These are phyloP conservation scores for Crotalus tigris DNA, from an alignment of 2,113 vertebrate species.

Conservation along the genomic window DNA sequence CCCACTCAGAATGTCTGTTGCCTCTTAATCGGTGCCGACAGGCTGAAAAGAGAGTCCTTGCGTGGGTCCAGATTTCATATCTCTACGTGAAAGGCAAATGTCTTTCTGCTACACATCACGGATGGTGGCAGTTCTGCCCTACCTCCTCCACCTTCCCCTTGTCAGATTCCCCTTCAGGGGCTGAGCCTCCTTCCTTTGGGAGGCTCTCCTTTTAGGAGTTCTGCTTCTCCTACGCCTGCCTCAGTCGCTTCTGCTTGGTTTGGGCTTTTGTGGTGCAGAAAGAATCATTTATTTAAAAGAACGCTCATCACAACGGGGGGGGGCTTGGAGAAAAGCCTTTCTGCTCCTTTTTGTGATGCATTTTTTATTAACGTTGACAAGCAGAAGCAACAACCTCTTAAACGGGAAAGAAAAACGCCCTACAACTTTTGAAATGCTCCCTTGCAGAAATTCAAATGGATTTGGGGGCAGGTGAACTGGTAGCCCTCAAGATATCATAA, in stretches of 20 bases:
- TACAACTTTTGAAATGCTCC: neutral
- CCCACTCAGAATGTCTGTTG: neutral
- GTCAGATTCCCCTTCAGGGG: neutral
- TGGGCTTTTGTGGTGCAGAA: neutral
- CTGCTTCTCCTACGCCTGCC: neutral
- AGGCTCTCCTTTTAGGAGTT: neutral
- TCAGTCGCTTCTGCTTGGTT: neutral
- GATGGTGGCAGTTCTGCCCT: neutral
- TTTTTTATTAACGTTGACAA: slow-evolving; percentile 11
- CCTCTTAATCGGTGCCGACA: neutral
- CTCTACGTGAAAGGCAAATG: neutral
- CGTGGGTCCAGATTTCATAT: neutral
- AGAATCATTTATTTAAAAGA: neutral
- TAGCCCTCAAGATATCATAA: neutral
- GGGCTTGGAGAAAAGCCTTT: neutral
- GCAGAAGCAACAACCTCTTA: neutral
- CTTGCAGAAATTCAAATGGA: neutral
- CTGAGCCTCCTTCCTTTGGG: neutral
- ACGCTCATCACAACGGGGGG: neutral
- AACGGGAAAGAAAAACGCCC: neutral
- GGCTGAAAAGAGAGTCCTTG: neutral
- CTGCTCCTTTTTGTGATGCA: neutral
- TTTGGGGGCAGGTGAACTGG: too few species aligned
- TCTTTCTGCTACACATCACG: neutral
- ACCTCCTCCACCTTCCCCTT: neutral